Conservation (phyloP, 92 coral and sea anemone genomes). For the Meandrina meandrites region DNA sequence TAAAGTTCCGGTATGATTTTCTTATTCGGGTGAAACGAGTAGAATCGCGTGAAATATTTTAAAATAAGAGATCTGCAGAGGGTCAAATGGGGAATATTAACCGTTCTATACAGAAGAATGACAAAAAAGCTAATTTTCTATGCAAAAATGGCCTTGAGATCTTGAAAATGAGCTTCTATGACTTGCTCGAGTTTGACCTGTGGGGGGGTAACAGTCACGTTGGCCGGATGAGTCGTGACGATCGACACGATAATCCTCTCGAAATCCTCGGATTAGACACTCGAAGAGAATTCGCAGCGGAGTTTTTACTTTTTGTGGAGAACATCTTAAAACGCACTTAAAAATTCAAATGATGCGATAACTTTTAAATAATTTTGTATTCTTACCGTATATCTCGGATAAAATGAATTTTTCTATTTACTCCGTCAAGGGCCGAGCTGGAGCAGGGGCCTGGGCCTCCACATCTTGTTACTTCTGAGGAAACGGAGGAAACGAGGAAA, state of each 20-base stretch:
- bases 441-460: too few species aligned
- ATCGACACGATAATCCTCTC: neutral
- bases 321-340: neutral
- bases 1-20: neutral
- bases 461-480: too few species aligned
- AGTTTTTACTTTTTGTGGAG: neutral
- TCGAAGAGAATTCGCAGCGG: neutral
- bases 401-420: too few species aligned
- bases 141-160: neutral
- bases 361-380: too few species aligned
- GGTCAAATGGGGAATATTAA: neutral
- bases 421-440: too few species aligned
- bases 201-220: neutral
- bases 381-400: too few species aligned
- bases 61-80: neutral
- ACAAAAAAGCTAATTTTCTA: neutral
- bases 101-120: neutral
- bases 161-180: neutral
- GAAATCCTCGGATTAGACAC: neutral
- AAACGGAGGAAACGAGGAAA: too few species aligned
- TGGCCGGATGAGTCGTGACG: neutral
- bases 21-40: neutral
- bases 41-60: neutral
- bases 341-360: neutral
- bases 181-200: neutral